Evolutionary conservation across 1,140 invertebrate genomes (phyloP), one percentile per base, ranked within the genome.

Genomic region (Nasonia vitripennis): DNA sequence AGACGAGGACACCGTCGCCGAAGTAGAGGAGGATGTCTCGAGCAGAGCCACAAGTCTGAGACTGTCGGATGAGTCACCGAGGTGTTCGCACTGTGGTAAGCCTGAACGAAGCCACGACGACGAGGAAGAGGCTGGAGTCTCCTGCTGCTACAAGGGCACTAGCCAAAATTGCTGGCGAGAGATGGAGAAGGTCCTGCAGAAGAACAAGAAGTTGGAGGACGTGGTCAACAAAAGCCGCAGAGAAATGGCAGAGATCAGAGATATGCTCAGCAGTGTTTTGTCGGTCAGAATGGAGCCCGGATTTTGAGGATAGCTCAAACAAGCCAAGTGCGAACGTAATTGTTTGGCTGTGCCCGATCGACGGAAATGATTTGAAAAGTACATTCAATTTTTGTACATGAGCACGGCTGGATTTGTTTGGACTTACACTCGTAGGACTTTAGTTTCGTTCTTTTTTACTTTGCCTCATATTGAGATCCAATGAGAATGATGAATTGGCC

Each of bases 241-340:
- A 55, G 91, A 91, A 82, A 89, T 91, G 85, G 88, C 89, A 12
- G 89, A 90, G 78, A 89, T 92, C 78, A 87, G 89, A 20, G 90
- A 90, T 73, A 91, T 92, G 87, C 75, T 91, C 0, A 91, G 78
- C 70, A 91, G n/a, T 23, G 91, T 92, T 9, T 86, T 91, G 78
- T 91, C 91, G 0, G 91, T 92, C 17, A 92, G 89, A 73, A 90
- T 92, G 90, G 91, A 92, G 79, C 91, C 91, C 12, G 92, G 91
- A 83, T 92, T 91, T 88, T 91, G 48, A 88, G 83, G 51, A 55
- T 2, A 62, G 17, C 17, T 62, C 17, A 62, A 17, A n/a, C 5
- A 62, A 62, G 20, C 17, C 17, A 62, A 62, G 6, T 23, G 68
- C 10, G 11, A 12, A 12, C 68, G 23, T 71, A 27, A 34, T 34